Evolutionary conservation across 92 coral and sea anemone genomes (phyloP).

Genomic region (Phenganax marumi): DNA sequence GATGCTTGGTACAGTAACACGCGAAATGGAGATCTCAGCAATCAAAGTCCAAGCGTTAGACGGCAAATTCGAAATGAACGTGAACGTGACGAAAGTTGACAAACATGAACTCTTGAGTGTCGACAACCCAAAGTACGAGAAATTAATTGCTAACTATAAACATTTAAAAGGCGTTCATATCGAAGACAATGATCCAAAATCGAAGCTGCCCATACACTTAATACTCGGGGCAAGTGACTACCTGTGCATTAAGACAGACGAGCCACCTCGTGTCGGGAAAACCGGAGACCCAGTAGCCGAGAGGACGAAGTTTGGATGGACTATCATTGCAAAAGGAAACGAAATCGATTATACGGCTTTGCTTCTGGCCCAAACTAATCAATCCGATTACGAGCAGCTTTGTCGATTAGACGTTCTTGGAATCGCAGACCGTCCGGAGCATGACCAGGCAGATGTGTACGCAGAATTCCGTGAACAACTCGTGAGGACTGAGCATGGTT

Average conservation of each 20-base stretch:
- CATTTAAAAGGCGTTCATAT: slow-evolving; percentile 39
- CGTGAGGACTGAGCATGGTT: background rate
- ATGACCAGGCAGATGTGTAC: background rate
- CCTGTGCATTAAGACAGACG: no score
- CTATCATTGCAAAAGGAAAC: no score
- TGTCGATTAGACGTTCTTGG: background rate
- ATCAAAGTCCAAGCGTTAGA: slow-evolving; percentile 20
- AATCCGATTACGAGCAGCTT: no score
- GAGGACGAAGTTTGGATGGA: no score
- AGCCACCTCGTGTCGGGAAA: no score
- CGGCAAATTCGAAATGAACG: slow-evolving; percentile 23
- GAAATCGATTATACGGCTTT: no score
- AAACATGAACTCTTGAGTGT: slow-evolving; percentile 35
- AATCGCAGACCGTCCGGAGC: background rate
- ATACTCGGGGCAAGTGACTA: slow-evolving; percentile 26
- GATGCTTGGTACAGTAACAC: slow-evolving; percentile 46
- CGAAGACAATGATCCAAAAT: slow-evolving; percentile 38
- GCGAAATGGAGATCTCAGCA: slow-evolving; percentile 36
- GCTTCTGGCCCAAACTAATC: background rate
- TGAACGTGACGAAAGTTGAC: slow-evolving; percentile 45
- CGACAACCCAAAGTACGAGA: slow-evolving; percentile 40
- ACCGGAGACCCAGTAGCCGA: no score
- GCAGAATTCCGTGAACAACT: background rate
- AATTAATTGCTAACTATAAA: background rate
- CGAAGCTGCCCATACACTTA: slow-evolving; percentile 40